Conservation (phyloP, 2,888 invertebrate species). For the Elgonia sp. region DNA sequence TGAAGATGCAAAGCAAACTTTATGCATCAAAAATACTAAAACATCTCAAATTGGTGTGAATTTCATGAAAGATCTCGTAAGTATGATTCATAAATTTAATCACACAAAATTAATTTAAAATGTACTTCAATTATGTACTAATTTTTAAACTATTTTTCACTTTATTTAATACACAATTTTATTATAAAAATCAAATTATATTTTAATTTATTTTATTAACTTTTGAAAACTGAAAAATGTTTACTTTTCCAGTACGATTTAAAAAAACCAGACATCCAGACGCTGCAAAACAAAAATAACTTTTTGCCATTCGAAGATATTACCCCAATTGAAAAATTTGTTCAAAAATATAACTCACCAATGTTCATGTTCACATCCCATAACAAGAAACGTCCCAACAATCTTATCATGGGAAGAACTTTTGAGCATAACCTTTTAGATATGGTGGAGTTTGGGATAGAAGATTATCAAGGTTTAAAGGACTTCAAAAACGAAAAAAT, state of each 20-base stretch:
- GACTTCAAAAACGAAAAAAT: constrained; percentile 94
- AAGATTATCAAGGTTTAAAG: constrained; percentile 92
- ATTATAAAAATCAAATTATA: not conserved
- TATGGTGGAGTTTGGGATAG: constrained; percentile 98
- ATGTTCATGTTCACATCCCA: constrained; percentile 97
- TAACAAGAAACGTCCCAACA: constrained; percentile 97
- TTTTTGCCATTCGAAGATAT: constrained; percentile 97
- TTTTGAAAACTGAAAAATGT: not conserved
- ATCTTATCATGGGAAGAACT: constrained; percentile 95
- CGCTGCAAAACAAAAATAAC: constrained; percentile 94
- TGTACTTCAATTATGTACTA: too few relatives aligned
- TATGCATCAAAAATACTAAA: constrained; percentile 95
- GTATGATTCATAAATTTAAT: constrained; percentile 72
- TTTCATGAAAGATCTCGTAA: constrained; percentile 94
- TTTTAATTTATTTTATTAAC: not conserved
- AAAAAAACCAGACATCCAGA: constrained; percentile 94
- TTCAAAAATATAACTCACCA: constrained; percentile 95
- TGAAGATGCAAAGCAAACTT: constrained; percentile 94
- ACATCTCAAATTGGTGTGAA: constrained; percentile 91
- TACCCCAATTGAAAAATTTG: constrained; percentile 90
- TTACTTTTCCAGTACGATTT: constrained; percentile 89
- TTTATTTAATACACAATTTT: constrained; percentile 1
- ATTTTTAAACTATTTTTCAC: constrained; percentile 10
- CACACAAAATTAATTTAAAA: too few relatives aligned
- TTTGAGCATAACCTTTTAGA: constrained; percentile 97